Evolutionary conservation across 2,888 invertebrate genomes (phyloP).

Genomic region (Zygaena filipendulae): DNA sequence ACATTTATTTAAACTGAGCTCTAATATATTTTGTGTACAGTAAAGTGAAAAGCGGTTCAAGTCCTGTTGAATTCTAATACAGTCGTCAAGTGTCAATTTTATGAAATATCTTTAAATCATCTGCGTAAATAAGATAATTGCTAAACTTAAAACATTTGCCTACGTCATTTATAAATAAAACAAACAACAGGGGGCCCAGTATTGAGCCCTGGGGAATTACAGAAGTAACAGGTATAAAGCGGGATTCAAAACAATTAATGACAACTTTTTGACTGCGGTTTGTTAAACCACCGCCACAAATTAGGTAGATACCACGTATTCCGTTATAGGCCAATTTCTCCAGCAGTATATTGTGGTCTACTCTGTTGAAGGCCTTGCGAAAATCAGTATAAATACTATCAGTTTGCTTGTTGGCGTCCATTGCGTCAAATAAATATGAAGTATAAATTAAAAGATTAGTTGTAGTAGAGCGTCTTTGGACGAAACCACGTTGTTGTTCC

Average conservation of each 20-base stretch:
- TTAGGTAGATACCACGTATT: slow-evolving; percentile 9
- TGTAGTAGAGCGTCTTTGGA: not conserved
- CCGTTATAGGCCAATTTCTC: slow-evolving; percentile 10
- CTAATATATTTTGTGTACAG: no score
- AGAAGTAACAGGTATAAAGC: slow-evolving; percentile 4
- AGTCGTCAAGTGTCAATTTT: no score
- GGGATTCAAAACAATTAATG: slow-evolving; percentile 7
- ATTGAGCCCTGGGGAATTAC: slow-evolving; percentile 12
- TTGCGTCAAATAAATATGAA: not conserved
- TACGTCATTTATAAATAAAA: no score
- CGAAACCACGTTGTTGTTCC: not conserved
- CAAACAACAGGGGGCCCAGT: slow-evolving; percentile 9
- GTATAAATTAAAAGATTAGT: slow-evolving; percentile 1
- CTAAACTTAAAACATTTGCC: no score
- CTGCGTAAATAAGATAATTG: no score
- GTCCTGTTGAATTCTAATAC: no score
- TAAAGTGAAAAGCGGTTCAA: no score
- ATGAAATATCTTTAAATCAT: no score
- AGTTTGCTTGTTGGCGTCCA: not conserved
- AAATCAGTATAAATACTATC: slow-evolving; percentile 8
- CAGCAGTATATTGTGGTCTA: slow-evolving; percentile 8
- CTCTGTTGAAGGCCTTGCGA: slow-evolving; percentile 11
- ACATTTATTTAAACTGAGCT: no score
- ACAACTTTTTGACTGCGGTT: slow-evolving; percentile 9
- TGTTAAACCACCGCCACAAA: no score